Base-by-base conservation (phyloP, 1,140 invertebrate species). In the Drosophila sturtevanti region DNA sequence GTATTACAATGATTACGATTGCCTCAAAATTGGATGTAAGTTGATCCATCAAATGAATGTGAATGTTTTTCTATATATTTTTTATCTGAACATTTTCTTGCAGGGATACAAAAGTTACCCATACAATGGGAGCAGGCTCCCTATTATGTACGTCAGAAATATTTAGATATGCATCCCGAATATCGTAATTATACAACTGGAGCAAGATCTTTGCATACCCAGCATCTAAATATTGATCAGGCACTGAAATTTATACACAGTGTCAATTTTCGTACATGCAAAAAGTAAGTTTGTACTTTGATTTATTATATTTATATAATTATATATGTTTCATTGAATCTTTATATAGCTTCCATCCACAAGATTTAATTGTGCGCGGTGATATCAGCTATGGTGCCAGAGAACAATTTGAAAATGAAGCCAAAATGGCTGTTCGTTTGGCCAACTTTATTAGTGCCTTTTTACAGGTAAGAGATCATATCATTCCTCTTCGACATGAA, bases 361-460 rank as follows among this genome's bases (percentile, higher is more conserved):
- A 97, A 64, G 95, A 97, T 81, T 92, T 98, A 52, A 92, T 94
- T 63, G 90, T 98, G 34, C 94, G 95, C 62, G 97, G 98, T 4
- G 97, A 98, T 91, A 95, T 98, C 54, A 95, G 95, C 31, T 98
- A 93, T 91, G 98, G 98, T 0, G 96, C 96, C 0, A 94, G 97
- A 74, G 95, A 96, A 66, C 98, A 98, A 91, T 98, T 98, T 90
- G 96, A 97, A 87, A 98, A 98, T 89, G 97, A 99, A 93, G 98
- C 98, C 4, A 96, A 98, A 92, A 98, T 98, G 95, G 98, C 98
- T 1, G 93, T 98, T 7, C 94, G 98, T 61, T 93, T 99, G 59
- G 96, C 98, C 0, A 99, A 99, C 92, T 99, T 99, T 90, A 96
- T 99, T 56, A 98, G 97, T 90, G 96, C 96, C 14, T 99, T 98